Evolutionary conservation across 1,140 invertebrate genomes (phyloP), one percentile per base, ranked within the genome.

Genomic region (Anoplolepis gracilipes): DNA sequence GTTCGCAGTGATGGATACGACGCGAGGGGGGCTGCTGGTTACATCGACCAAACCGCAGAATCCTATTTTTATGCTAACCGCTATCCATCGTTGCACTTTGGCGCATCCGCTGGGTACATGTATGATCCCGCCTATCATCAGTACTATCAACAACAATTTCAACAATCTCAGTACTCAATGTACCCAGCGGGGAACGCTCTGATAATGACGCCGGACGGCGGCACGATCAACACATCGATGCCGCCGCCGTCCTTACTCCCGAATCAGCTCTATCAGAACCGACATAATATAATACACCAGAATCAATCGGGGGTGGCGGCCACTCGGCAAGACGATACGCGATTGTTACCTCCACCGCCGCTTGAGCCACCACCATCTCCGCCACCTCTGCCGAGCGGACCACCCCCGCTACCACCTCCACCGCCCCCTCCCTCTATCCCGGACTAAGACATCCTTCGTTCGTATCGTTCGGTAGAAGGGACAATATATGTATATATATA

Each of bases 321-420:
- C 2, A 22, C 33, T 61, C 73, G 53, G 59, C 88, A 85, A 55
- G 61, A 82, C 16, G 25, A 75, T 28, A 49, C 82, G 33, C 28
- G 53, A 19, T 79, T 39, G 22, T n/a, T 22, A 2, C 95, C 95
- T 28, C 95, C 95, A 6, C 95, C 95, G 22, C 91, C 90, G 62
- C 90, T 87, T 42, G 87, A 93, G 0, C 94, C 93, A 22, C 95
- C 94, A 1, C 95, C 95, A 4, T 95, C 95, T 7, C 95, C 95
- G 2, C 95, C 95, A 30, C 76, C 75, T 11, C 11, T 79, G 49
- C 95, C 95, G 19, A 94, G 94, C 81, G 94, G 92, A 82, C 64
- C 55, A 33, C 85, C 65, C 70, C 69, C 73, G 1, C 77, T 73
- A 36, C 57, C 62, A 59, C 75, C 49, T 25, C 69, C 49, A 25